Base-by-base conservation (phyloP, 2,888 invertebrate genomes). In the Oxycera nigricornis region DNA sequence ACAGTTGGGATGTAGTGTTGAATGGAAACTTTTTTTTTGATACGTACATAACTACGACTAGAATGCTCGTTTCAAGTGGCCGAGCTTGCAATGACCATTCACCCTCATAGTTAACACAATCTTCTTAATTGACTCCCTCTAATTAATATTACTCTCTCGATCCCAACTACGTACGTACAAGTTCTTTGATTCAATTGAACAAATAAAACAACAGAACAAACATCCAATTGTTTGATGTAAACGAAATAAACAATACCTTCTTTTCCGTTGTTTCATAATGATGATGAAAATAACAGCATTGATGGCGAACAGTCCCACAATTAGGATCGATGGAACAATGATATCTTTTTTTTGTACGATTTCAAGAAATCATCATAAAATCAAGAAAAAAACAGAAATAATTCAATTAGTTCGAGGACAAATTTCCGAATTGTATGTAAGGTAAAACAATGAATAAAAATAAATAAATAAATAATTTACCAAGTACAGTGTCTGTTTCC, bases 281-380 rank as follows among this genome's bases (percentile, higher is more conserved):
- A 92, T 88, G 81, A 91, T 90, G 70, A 93, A 88, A 82, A 92
- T 89, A 82, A 91, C 88, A 73, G 90, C 91, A 82, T 93, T 93
- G 77, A 92, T 89, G 77, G 91, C 87, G 83, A 93, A 91, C 70
- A 93, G 87, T 78, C 89, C 88, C 79, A 90, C 89, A 84, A 92
- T 92, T 79, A 92, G 87, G 75, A 91, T 85, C 79, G 90, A 89
- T 82, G 93, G 93, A 80, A 92, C 89, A 81, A 92, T 87, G 79
- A 92, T 88, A 83, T 92, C 92, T 92, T 79, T 46, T 65, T 52
- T 52, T 31, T 11, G 46, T n/a, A 11, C 2, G 50, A 68, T 28
- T 41, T 22, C 17, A 68, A 68, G 30, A 22, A 68, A 30, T 31
- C 20, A 39, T 41, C 65, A 65, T 39, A 31, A 55, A 55, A 24